A percentile compares a stretch with the other conserved stretches of the same genome.
Conservation (phyloP, 1,140 invertebrate genomes). For the Drosophila jambulina region DNA sequence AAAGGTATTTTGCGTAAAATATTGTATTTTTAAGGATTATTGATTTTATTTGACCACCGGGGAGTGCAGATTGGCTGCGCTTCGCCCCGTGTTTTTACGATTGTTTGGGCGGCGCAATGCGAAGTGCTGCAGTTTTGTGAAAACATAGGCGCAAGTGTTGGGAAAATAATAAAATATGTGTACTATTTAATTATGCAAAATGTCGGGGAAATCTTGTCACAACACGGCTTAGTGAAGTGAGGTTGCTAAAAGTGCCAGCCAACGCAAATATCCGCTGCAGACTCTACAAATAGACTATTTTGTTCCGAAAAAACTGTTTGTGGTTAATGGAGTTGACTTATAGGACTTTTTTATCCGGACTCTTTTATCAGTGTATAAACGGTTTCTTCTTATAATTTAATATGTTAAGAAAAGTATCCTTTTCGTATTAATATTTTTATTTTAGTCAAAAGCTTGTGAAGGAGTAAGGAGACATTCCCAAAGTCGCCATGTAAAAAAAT, state of each 20-base stretch:
- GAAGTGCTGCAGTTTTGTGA: conserved; percentile 8
- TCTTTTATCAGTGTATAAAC: no score
- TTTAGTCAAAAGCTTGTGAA: no score
- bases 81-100: conserved; percentile 20
- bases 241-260: conserved; percentile 14
- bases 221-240: conserved; percentile 52
- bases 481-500: no score
- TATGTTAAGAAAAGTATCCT: no score
- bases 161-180: conserved; percentile 40
- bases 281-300: neutral
- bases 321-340: neutral
- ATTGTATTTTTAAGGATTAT: conserved; percentile 78
- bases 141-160: conserved; percentile 36
- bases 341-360: no score
- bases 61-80: conserved; percentile 20
- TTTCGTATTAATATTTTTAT: no score
- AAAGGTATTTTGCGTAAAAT: conserved; percentile 67
- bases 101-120: conserved; percentile 3
- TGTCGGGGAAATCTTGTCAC: conserved; percentile 26
- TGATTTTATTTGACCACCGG: conserved; percentile 69
- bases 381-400: no score
- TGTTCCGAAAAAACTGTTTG: neutral
- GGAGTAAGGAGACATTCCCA: no score
- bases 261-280: neutral
- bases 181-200: conserved; percentile 46